These are phyloP conservation scores for Adrianichthys oophorus DNA, from an alignment of 2,797 vertebrate genomes.

Conservation along the genomic window DNA sequence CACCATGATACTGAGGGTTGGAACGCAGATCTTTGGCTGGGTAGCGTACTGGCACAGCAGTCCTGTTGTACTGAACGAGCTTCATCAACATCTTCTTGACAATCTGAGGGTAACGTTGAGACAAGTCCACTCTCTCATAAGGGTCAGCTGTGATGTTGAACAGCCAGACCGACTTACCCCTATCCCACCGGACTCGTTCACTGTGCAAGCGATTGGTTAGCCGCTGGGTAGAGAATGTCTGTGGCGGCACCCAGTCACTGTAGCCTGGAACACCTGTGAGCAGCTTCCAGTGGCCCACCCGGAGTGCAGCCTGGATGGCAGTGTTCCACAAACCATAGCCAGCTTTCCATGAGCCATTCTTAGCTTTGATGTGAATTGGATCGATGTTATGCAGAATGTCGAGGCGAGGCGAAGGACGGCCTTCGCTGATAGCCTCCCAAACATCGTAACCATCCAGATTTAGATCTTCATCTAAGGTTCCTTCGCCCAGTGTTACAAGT, in stretches of 20 bases:
- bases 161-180: constrained; percentile 92
- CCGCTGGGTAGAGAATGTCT: constrained; percentile 89
- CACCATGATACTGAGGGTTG: constrained; percentile 93
- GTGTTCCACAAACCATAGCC: constrained; percentile 97
- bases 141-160: constrained; percentile 97
- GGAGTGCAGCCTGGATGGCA: constrained; percentile 89
- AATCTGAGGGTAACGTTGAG: constrained; percentile 83
- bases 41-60: constrained; percentile 91
- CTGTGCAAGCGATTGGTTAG: constrained; percentile 89
- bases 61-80: constrained; percentile 89
- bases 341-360: constrained; percentile 92
- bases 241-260: constrained; percentile 95
- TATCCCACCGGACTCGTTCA: constrained; percentile 84
- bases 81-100: constrained; percentile 89
- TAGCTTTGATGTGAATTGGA: constrained; percentile 91
- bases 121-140: constrained; percentile 92
- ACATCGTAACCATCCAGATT: constrained; percentile 93
- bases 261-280: constrained; percentile 93
- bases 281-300: constrained; percentile 94
- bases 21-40: constrained; percentile 92
- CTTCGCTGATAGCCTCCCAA: constrained; percentile 97
- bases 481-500: constrained; percentile 88
- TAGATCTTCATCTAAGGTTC: constrained; percentile 88
- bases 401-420: constrained; percentile 87
- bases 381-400: constrained; percentile 98